phyloP scores from a whole-genome alignment of 1,140 invertebrate species.

The Cephus cinctus region DNA sequence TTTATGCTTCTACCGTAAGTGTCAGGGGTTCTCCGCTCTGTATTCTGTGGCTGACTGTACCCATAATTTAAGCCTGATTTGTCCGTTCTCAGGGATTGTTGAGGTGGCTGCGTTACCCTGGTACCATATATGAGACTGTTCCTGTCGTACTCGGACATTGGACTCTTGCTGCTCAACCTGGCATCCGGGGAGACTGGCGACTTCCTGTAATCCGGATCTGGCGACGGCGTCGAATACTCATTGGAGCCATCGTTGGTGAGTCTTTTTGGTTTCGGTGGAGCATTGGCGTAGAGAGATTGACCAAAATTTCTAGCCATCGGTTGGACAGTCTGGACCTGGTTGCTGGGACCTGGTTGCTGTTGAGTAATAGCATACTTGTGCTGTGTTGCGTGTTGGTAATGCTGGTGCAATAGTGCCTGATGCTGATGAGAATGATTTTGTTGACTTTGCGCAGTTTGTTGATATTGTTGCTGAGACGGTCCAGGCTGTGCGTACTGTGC shows the following conservation, averaged over 20 bases:
- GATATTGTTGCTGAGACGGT: conserved; percentile 31
- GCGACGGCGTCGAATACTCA: conserved; percentile 71
- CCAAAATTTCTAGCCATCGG: conserved; percentile 39
- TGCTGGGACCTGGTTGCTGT: conserved; percentile 16
- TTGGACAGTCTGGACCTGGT: conserved; percentile 29
- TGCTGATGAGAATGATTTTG: conserved; percentile 21
- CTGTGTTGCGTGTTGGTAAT: conserved; percentile 27
- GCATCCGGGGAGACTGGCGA: conserved; percentile 37
- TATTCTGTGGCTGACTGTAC: conserved; percentile 32
- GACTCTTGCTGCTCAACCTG: conserved; percentile 31
- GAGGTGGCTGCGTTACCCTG: conserved; percentile 31
- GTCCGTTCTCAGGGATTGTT: conserved; percentile 41
- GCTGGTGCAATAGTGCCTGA: conserved; percentile 22
- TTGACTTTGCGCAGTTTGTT: conserved; percentile 7
- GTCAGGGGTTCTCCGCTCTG: conserved; percentile 76
- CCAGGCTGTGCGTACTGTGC: conserved; percentile 32
- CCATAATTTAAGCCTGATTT: conserved; percentile 47
- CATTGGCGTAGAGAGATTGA: conserved; percentile 84
- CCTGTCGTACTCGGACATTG: conserved; percentile 38
- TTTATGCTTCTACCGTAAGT: conserved; percentile 73
- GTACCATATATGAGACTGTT: conserved; percentile 39
- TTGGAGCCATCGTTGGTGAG: conserved; percentile 60
- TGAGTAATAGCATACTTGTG: conserved; percentile 22
- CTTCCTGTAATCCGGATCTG: conserved; percentile 42
- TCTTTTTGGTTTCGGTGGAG: conserved; percentile 81